Base-by-base conservation (phyloP, 2,888 invertebrate genomes). In the Brassicogethes aeneus region DNA sequence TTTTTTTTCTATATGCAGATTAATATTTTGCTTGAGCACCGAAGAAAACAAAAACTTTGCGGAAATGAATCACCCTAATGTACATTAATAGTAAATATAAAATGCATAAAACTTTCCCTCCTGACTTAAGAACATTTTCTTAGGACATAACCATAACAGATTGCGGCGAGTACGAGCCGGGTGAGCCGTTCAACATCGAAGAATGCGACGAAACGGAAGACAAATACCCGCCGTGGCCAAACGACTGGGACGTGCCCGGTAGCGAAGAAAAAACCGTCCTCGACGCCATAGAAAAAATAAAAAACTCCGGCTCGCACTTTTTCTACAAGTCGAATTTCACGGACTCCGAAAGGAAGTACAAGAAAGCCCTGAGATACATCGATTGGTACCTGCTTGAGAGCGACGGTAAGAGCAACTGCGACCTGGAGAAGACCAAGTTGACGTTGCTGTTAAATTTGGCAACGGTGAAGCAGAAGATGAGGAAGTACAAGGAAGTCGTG, bases 311-410 rank as follows among this genome's bases (percentile, higher is more conserved):
- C 10, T 91, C 91, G 68, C 54, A 68, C 40, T 79, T 73, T 55
- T 91, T 78, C 62, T 69, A 71, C 3, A 68, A 70, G 38, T 71
- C 75, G 12, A 72, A 79, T 41, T 84, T 73, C 64, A 59, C 70
- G 8, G 73, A 75, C 23, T 85, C 91, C 0, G 73, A 76, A 17
- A 72, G 80, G 45, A 90, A 90, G 62, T 92, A 92, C 64, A 73
- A 73, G 44, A 92, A 92, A 69, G 81, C 85, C 15, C 69, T 85
- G 47, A 75, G 89, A 38, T 91, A 85, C 62, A 72, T 82, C 40
- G 68, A 76, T 3, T 75, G 73, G 72, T 61, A 57, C 36, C 40
- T 55, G 16, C 39, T 61, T 53, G 40, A 62, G 52, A 50, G 57
- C 52, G 55, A 57, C 16, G 61, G 59, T 39, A 57, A 56, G 10